These are phyloP conservation scores for Tachuris rubrigastra DNA, from an alignment of 2,113 vertebrate species.

Conservation along the genomic window DNA sequence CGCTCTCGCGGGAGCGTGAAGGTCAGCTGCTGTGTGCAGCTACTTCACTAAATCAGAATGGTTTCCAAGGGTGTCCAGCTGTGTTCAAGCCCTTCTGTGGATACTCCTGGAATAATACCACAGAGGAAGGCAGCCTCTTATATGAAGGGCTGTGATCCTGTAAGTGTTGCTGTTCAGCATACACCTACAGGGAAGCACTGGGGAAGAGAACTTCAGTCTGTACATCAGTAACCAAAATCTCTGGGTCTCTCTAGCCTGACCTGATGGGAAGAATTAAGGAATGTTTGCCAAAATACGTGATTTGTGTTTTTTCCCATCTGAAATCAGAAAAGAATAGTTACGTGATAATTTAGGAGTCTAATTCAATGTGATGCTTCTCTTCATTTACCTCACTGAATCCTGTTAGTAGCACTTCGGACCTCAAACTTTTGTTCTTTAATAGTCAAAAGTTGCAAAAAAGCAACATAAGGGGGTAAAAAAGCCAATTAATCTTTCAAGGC, in stretches of 20 bases:
- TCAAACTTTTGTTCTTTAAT: not conserved
- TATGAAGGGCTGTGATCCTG: not conserved
- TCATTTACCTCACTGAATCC: not conserved
- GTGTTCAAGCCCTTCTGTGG: not conserved
- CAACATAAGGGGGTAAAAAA: not conserved
- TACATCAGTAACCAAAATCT: not conserved
- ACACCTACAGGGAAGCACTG: not conserved
- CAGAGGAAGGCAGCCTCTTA: not conserved
- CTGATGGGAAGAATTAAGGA: not conserved
- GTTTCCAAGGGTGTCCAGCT: not conserved
- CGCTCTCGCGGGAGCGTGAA: fast-evolving
- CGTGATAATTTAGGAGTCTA: not conserved
- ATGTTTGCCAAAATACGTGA: not conserved
- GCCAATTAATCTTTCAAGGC: not conserved
- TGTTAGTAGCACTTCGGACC: not conserved
- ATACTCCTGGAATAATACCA: not conserved
- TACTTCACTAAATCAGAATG: not conserved
- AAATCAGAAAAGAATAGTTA: not conserved
- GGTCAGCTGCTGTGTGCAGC: not conserved
- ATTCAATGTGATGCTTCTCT: not conserved
- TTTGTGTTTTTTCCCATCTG: not conserved
- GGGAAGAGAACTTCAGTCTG: not conserved
- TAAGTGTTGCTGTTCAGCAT: not conserved
- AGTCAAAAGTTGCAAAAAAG: not conserved
- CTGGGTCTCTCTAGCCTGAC: not conserved